Conservation (phyloP, 2,797 vertebrate genomes). For the Acanthornis magna region DNA sequence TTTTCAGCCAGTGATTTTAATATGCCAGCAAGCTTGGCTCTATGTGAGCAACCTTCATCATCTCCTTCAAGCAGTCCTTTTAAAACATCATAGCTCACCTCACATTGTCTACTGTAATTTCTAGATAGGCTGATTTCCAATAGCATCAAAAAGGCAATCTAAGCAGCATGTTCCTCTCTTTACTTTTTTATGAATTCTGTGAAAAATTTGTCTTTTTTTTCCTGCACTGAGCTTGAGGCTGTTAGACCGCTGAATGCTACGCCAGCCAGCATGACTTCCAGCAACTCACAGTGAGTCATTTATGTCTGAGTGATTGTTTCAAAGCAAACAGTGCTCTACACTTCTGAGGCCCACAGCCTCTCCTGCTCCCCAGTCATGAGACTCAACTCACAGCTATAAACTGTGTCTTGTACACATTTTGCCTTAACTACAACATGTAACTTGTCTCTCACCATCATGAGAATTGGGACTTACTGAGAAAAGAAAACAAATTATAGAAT, state of each 20-base stretch:
- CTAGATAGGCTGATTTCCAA: not conserved
- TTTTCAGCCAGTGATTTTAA: conserved; percentile 11
- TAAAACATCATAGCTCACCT: not conserved
- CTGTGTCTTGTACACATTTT: not conserved
- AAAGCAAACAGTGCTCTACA: not conserved
- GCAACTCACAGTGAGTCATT: not conserved
- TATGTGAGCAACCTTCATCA: not conserved
- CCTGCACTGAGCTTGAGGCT: not conserved
- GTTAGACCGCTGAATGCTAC: not conserved
- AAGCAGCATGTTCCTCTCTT: not conserved
- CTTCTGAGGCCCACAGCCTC: not conserved
- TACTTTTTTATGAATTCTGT: not conserved
- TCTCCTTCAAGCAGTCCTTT: not conserved
- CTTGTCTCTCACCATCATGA: not conserved
- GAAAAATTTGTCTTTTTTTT: not conserved
- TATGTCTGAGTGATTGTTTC: conserved; percentile 6
- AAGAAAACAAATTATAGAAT: not conserved
- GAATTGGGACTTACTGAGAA: not conserved
- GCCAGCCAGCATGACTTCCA: not conserved
- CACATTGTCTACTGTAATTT: not conserved
- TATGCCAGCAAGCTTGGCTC: not conserved
- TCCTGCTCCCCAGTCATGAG: not conserved
- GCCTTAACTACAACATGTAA: not conserved
- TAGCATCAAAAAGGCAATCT: not conserved
- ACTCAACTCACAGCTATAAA: not conserved